Percentiles rank a stretch among this genome's conserved stretches.
These are phyloP conservation scores for Corydoras sp. DNA, from an alignment of 2,113 vertebrate genomes.

Conservation along the genomic window DNA sequence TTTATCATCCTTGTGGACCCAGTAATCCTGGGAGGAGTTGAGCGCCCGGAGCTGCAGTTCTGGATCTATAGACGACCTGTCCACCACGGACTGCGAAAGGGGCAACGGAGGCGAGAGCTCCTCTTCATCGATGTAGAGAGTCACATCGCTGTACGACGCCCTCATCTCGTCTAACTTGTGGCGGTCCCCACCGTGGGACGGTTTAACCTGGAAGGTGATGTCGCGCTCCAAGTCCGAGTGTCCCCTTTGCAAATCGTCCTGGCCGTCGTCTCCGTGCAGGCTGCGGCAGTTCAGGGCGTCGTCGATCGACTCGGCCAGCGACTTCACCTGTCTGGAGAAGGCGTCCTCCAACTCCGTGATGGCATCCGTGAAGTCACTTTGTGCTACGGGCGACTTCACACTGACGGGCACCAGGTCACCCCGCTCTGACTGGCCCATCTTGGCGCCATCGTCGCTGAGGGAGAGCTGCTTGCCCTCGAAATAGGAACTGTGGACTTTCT, in stretches of 20 bases:
- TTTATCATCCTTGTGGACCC: conserved; percentile 88
- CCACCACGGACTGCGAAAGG: conserved; percentile 74
- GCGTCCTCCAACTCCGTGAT: conserved; percentile 95
- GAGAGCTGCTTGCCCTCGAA: conserved; percentile 94
- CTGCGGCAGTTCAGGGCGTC: conserved; percentile 93
- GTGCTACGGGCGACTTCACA: conserved; percentile 72
- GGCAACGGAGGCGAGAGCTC: conserved; percentile 88
- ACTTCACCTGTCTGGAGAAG: conserved; percentile 94
- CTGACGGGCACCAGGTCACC: conserved; percentile 67
- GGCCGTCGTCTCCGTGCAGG: conserved; percentile 78
- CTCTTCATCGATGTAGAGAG: conserved; percentile 93
- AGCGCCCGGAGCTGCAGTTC: conserved; percentile 77
- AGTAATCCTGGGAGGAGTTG: conserved; percentile 83
- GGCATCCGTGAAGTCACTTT: conserved; percentile 83
- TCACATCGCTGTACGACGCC: conserved; percentile 92
- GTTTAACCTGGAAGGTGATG: conserved; percentile 61
- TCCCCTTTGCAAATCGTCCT: conserved; percentile 61
- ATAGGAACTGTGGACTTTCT: conserved; percentile 95
- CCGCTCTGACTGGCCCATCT: conserved; percentile 75
- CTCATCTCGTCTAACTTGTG: conserved; percentile 90
- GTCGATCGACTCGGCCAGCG: conserved; percentile 92
- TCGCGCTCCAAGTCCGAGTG: conserved; percentile 69
- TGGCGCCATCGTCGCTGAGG: conserved; percentile 77
- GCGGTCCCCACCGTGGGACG: conserved; percentile 67
- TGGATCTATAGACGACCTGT: conserved; percentile 77